Evolutionary conservation across 2,113 vertebrate genomes (phyloP), one percentile per base, ranked within the genome.

Genomic region (Strix aluco): DNA sequence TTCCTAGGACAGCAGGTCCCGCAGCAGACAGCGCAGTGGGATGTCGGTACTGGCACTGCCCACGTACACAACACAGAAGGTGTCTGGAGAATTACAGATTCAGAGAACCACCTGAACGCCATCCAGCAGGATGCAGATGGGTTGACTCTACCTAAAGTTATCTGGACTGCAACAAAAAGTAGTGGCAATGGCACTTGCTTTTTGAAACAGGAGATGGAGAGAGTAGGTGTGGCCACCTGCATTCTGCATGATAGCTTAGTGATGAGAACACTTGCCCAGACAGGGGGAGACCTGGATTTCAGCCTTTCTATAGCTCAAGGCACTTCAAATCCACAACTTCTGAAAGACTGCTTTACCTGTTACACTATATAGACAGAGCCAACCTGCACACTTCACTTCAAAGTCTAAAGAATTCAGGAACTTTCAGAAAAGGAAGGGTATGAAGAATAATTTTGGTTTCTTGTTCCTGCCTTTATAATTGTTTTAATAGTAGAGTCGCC

Each of bases 281-380:
- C 46, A 38, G 25, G 40, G 52, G 29, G 40, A 82, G 21, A 30
- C 2, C 47, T 36, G 59, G 21, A 22, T 16, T 67, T 63, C 26
- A 69, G 54, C 40, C 67, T 18, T 71, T 40, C 65, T 47, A 62
- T 2, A 83, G 36, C 71, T 52, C 78, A 42, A 42, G 25, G 55
- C 44, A 51, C 51, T 40, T 42, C 57, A 69, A 42, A 58, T 7
- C 17, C 59, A 10, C 52, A 62, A 30, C 22, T 52, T 25, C 42
- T 78, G 32, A 32, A 71, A 71, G 13, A 6, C 23, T 8, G 4
- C 16, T 57, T 42, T 13, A 30, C 49, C 26, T 57, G 21, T 32
- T 16, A 6, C 13, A 17, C 21, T 26, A 0, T 2, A 0, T 0
- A n/a, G 26, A 40, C 27, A 91, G 59, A 78, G n/a, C 27, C 70